These are phyloP conservation scores for Sepioteuthis lessoniana DNA, from an alignment of 2,888 invertebrate species.

Conservation along the genomic window DNA sequence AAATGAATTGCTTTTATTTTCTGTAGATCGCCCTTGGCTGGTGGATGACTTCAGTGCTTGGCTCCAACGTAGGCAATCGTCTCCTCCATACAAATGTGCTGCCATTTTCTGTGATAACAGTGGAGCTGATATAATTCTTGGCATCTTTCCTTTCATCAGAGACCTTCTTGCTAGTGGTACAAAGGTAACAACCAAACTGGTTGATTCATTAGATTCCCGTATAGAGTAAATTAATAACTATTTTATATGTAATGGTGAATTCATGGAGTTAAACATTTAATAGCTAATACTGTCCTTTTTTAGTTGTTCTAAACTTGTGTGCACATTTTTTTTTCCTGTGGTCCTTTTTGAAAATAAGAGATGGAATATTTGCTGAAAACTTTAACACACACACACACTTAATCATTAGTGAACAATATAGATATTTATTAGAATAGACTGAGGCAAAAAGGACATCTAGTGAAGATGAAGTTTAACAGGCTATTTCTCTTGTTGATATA, in stretches of 20 bases:
- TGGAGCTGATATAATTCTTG: constrained; percentile 93
- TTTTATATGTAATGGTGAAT: too few species aligned
- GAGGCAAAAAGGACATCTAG: too few species aligned
- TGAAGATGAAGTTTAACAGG: too few species aligned
- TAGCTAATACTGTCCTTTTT: too few species aligned
- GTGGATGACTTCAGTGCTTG: constrained; percentile 90
- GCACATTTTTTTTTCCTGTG: too few species aligned
- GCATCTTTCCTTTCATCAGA: constrained; percentile 91
- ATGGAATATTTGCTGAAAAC: neutral
- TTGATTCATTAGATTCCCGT: neutral
- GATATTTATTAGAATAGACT: too few species aligned
- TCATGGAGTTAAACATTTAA: too few species aligned
- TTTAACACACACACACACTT: neutral
- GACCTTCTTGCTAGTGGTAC: constrained; percentile 87
- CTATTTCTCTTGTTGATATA: too few species aligned
- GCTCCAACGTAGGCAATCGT: constrained; percentile 80
- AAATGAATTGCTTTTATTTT: neutral
- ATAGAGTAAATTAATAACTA: too few species aligned
- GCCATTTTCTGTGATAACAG: constrained; percentile 97
- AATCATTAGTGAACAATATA: neutral
- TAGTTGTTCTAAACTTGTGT: too few species aligned
- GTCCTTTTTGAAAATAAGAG: too few species aligned
- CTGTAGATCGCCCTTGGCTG: constrained; percentile 87
- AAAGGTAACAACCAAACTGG: constrained; percentile 79
- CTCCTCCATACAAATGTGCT: constrained; percentile 85